Evolutionary conservation across 2,113 vertebrate species (phyloP).

Genomic region (Potamarius usumacintae): DNA sequence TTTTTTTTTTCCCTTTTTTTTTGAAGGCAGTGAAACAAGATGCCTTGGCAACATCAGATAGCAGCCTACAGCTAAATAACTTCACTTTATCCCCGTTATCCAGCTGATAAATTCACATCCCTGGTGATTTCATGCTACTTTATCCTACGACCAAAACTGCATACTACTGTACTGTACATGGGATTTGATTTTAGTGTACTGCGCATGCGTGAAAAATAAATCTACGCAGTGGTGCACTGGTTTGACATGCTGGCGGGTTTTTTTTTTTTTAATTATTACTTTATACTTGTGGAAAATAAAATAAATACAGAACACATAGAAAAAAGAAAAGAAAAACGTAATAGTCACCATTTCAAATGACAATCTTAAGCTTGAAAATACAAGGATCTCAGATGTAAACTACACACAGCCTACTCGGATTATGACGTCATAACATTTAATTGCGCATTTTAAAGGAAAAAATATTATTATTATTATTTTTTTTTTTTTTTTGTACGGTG

Average conservation of each 20-base stretch:
- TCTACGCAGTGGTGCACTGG: conserved; percentile 11
- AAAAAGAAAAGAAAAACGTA: background rate
- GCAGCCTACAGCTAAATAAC: conserved; percentile 73
- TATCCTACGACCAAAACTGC: conserved; percentile 37
- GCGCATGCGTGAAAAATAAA: conserved; percentile 20
- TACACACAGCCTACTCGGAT: background rate
- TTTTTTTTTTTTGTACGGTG: background rate
- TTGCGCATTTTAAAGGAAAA: background rate
- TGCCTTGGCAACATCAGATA: conserved; percentile 73
- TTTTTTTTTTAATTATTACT: background rate
- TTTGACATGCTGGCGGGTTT: conserved; percentile 3
- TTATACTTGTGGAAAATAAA: background rate
- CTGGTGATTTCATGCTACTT: conserved; percentile 60
- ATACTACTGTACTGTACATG: conserved; percentile 29
- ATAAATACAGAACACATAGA: background rate
- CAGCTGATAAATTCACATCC: conserved; percentile 40
- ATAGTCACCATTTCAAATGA: background rate
- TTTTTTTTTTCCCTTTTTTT: conserved; percentile 45
- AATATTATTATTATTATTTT: background rate
- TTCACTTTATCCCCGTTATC: conserved; percentile 38
- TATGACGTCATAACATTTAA: background rate
- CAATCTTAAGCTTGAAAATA: background rate
- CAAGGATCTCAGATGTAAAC: background rate
- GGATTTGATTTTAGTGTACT: background rate
- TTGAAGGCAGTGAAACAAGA: conserved; percentile 80